Evolutionary conservation across 92 coral and sea anemone species (phyloP).

Genomic region (Epizoanthus stellaris): DNA sequence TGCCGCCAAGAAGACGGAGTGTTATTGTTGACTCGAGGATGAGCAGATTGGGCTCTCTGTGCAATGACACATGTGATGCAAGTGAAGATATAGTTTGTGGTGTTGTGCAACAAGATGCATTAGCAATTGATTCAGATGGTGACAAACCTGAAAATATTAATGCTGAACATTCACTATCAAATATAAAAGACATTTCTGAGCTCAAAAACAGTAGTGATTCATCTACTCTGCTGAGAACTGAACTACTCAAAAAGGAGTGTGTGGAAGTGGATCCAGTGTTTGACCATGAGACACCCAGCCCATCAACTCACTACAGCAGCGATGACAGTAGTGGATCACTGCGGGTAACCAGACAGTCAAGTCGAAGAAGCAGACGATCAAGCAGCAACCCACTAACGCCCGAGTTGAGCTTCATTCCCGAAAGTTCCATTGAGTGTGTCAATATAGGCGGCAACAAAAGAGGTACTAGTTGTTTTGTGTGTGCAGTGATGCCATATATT

Average conservation of each 20-base stretch:
- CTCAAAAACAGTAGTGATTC: constrained; percentile 6
- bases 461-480: not conserved
- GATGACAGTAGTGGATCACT: not conserved
- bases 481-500: not conserved
- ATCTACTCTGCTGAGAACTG: not conserved
- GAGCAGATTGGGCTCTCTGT: not conserved
- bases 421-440: constrained; percentile 81
- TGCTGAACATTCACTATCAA: not conserved
- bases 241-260: not conserved
- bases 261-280: not conserved
- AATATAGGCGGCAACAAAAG: constrained; percentile 75
- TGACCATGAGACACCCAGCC: constrained; percentile 6
- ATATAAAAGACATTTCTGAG: not conserved
- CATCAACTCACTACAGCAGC: not conserved
- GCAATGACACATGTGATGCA: not conserved
- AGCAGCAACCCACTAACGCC: constrained; percentile 49
- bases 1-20: constrained; percentile 30
- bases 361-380: constrained; percentile 13
- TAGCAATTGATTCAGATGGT: not conserved
- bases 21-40: constrained; percentile 29
- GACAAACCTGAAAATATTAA: not conserved
- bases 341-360: not conserved
- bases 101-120: not conserved
- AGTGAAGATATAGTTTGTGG: not conserved
- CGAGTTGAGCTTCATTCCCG: constrained; percentile 82